Percentiles rank a stretch among this genome's conserved stretches.
phyloP scores from a whole-genome alignment of 2,113 vertebrate genomes.

The Gavia stellata region DNA sequence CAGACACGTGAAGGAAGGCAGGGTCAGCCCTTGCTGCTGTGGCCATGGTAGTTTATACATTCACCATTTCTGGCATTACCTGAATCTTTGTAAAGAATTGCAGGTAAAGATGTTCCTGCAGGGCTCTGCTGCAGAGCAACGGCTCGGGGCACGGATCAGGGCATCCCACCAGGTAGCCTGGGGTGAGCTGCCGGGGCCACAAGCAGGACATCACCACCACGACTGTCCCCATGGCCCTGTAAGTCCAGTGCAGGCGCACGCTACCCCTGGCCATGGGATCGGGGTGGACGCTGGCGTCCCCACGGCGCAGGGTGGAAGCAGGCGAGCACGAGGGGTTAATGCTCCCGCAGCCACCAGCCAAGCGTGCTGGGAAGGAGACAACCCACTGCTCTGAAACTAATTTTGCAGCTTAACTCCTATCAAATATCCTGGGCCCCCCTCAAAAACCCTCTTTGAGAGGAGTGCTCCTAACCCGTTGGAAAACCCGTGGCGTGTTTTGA shows the following conservation, averaged over 20 bases:
- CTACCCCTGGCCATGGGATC: fast-evolving
- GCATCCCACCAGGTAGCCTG: neutral
- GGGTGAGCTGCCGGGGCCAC: fast-evolving
- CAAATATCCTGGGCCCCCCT: conserved; percentile 76
- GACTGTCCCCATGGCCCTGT: fast-evolving
- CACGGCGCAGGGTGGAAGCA: fast-evolving
- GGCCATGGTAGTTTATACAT: fast-evolving
- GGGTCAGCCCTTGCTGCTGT: neutral
- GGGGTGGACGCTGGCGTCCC: fast-evolving
- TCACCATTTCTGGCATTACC: fast-evolving
- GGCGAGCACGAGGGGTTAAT: neutral
- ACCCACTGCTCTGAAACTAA: conserved; percentile 81
- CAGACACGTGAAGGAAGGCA: fast-evolving
- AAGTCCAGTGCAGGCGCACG: neutral
- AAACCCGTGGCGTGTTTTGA: conserved; percentile 79
- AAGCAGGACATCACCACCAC: neutral
- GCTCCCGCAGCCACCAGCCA: neutral
- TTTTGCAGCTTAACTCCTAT: conserved; percentile 82
- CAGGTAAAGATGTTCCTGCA: neutral
- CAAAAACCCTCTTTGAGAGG: conserved; percentile 79
- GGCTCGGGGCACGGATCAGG: fast-evolving
- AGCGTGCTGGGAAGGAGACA: conserved; percentile 77
- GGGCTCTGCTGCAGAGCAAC: neutral
- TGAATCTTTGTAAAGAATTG: neutral
- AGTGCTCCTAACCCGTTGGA: conserved; percentile 76